phyloP scores from a whole-genome alignment of 1,140 invertebrate genomes.

The Micrasema longulum region DNA sequence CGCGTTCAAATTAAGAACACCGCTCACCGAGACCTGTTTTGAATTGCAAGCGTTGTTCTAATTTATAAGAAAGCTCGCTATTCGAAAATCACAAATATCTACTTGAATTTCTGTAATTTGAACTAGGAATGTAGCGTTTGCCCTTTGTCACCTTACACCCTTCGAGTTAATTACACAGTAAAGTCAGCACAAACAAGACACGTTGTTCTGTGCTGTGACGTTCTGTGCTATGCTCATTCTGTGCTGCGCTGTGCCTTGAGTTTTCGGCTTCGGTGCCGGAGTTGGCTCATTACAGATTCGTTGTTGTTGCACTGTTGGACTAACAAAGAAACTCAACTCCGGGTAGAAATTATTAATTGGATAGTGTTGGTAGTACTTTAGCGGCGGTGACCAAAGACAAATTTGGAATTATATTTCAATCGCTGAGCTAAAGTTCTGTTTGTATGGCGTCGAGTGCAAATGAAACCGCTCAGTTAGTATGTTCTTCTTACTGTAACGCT shows the following conservation, averaged over 20 bases:
- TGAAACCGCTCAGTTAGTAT: no score
- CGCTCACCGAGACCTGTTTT: no score
- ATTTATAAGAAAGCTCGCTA: no score
- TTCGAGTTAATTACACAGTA: slow-evolving; percentile 21
- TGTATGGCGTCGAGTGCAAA: no score
- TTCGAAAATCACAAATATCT: no score
- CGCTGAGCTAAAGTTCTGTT: background rate
- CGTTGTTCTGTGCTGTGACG: no score
- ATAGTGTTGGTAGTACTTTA: slow-evolving; percentile 2
- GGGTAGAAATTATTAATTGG: slow-evolving; percentile 26
- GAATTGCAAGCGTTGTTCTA: no score
- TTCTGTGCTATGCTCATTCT: background rate
- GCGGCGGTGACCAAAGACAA: slow-evolving; percentile 8
- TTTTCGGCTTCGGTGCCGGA: background rate
- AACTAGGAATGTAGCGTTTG: background rate
- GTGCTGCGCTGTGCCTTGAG: no score
- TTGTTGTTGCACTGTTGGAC: slow-evolving; percentile 23
- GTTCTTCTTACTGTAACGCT: no score
- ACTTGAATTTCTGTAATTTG: no score
- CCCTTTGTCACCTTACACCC: slow-evolving; percentile 31
- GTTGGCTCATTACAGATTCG: slow-evolving; percentile 24
- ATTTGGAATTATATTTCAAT: slow-evolving; percentile 29
- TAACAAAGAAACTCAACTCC: slow-evolving; percentile 14
- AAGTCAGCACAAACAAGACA: slow-evolving; percentile 7
- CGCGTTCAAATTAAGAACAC: no score